Conservation (phyloP, 2,113 vertebrate genomes). For the Chionodraco myersi region DNA sequence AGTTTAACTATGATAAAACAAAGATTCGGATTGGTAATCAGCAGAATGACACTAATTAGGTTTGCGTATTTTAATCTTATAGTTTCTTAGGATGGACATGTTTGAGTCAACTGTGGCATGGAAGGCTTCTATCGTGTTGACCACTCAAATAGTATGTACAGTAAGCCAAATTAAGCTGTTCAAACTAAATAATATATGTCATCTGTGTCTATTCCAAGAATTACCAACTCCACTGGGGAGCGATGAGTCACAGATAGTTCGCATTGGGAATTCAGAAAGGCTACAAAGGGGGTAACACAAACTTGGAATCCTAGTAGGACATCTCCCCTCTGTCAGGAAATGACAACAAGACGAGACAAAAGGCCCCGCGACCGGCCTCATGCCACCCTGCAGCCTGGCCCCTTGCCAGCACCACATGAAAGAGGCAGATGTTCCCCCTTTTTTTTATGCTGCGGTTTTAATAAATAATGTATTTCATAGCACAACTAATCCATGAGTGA, state of each 20-base stretch:
- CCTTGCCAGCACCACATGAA: slow-evolving; percentile 75
- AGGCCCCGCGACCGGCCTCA: slow-evolving; percentile 61
- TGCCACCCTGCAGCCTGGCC: slow-evolving; percentile 72
- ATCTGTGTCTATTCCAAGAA: slow-evolving; percentile 37
- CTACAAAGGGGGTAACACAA: neutral
- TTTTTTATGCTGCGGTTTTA: slow-evolving; percentile 63
- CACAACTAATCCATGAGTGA: slow-evolving; percentile 66
- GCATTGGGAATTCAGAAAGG: slow-evolving; percentile 44
- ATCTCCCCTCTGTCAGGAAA: slow-evolving; percentile 63
- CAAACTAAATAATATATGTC: slow-evolving; percentile 26
- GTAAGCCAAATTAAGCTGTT: slow-evolving; percentile 13
- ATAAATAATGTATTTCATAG: slow-evolving; percentile 76
- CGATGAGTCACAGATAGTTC: slow-evolving; percentile 52
- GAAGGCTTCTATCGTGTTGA: slow-evolving; percentile 17
- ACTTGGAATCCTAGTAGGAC: slow-evolving; percentile 59
- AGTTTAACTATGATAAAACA: neutral
- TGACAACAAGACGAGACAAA: slow-evolving; percentile 60
- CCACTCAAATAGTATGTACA: slow-evolving; percentile 28
- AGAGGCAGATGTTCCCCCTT: slow-evolving; percentile 77
- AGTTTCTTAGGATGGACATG: neutral
- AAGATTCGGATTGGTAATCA: neutral
- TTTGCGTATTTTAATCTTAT: neutral
- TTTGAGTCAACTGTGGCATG: neutral
- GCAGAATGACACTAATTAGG: neutral
- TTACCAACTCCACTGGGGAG: slow-evolving; percentile 28